Evolutionary conservation across 2,888 invertebrate species (phyloP).

Genomic region (Drosophila aldrichi): DNA sequence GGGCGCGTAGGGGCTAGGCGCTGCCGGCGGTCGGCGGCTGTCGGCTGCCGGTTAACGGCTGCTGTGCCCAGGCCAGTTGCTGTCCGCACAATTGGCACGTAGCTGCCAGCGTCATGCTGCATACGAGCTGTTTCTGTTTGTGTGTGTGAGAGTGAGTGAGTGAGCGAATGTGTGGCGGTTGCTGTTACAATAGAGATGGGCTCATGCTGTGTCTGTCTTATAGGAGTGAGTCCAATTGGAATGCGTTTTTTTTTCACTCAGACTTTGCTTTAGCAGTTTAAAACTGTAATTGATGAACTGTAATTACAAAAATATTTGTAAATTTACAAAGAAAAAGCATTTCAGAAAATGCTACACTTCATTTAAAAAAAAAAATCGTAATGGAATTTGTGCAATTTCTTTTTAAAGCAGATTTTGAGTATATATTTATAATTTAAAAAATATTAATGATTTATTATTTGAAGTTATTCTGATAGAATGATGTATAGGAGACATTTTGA

Average conservation of each 20-base stretch:
- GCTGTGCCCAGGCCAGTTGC: constrained; percentile 38
- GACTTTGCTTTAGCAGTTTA: too few relatives aligned
- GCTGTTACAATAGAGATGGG: constrained; percentile 10
- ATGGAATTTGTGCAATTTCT: too few relatives aligned
- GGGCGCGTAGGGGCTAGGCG: background rate
- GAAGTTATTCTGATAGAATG: too few relatives aligned
- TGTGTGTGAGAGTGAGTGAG: constrained; percentile 2
- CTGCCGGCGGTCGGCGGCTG: background rate
- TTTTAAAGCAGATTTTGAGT: too few relatives aligned
- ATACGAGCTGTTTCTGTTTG: background rate
- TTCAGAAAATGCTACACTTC: too few relatives aligned
- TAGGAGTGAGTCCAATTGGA: background rate
- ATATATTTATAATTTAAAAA: too few relatives aligned
- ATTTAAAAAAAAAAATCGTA: too few relatives aligned
- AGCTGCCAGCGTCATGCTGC: constrained; percentile 22
- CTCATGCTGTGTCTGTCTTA: background rate
- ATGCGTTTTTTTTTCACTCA: background rate
- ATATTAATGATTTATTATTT: too few relatives aligned
- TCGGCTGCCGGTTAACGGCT: background rate
- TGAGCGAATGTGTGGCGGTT: constrained; percentile 4
- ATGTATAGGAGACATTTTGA: too few relatives aligned
- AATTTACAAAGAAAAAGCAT: too few relatives aligned
- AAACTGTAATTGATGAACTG: too few relatives aligned
- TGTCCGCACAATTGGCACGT: constrained; percentile 70
- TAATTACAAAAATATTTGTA: too few relatives aligned